Percentiles rank a stretch among this genome's conserved stretches.
Evolutionary conservation across 2,113 vertebrate genomes (phyloP).

Genomic region (Lepus americanus): DNA sequence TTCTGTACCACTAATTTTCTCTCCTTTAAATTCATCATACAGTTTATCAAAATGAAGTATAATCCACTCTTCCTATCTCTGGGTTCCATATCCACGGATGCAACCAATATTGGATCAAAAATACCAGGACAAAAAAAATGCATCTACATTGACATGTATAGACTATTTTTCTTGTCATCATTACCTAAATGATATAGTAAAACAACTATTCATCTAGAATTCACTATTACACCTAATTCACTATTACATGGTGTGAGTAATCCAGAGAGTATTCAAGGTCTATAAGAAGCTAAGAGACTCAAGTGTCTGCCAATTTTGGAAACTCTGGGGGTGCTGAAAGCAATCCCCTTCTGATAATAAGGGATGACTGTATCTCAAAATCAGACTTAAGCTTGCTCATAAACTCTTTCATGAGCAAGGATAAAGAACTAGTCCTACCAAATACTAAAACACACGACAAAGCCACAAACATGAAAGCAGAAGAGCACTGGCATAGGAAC

Average conservation of each 20-base stretch:
- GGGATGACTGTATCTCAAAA: not conserved
- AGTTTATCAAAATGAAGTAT: not conserved
- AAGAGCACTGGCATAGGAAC: not conserved
- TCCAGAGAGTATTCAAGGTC: not conserved
- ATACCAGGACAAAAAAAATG: not conserved
- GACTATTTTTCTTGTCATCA: not conserved
- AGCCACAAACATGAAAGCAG: not conserved
- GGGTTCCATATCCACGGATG: not conserved
- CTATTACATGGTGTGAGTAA: not conserved
- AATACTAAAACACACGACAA: not conserved
- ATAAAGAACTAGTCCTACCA: not conserved
- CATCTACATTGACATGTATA: not conserved
- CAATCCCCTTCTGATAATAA: not conserved
- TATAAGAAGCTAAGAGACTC: not conserved
- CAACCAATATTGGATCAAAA: not conserved
- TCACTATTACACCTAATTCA: no score
- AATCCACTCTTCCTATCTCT: not conserved
- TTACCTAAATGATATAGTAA: not conserved
- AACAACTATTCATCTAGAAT: not conserved
- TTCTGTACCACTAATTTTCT: conserved; percentile 1
- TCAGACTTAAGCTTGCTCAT: not conserved
- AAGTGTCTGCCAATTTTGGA: no score
- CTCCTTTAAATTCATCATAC: not conserved
- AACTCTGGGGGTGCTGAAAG: not conserved
- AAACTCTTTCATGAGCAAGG: not conserved